Base-by-base conservation (phyloP, 2,113 vertebrate genomes). In the Hemiprocne comata region DNA sequence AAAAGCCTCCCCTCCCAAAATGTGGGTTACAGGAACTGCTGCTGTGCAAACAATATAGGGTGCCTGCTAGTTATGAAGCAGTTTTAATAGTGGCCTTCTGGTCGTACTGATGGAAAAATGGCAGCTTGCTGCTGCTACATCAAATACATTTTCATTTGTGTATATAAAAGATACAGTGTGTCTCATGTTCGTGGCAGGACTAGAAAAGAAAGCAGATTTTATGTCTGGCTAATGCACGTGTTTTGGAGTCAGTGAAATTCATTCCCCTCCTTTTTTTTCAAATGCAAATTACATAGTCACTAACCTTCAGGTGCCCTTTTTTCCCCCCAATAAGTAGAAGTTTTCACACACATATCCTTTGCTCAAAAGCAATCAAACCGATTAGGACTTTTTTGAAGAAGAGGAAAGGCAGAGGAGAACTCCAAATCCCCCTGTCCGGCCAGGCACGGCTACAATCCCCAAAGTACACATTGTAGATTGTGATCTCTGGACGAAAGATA, bases 401-500 rank as follows among this genome's bases (percentile, higher is more conserved):
- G 51, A 66, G 25, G 19, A 65, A 87, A 80, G 4, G 21, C 48
- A 89, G 55, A 95, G 33, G 19, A 85, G 77, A 58, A 65, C 29
- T 76, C n/a, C 0, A 0, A 82, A 89, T 38, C 29, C 20, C 38
- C 31, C 42, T 25, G 78, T 58, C 75, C 14, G 3, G 67, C 60
- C 75, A 93, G 75, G 67, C 55, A 1, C 2, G 17, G 74, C 61
- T 77, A 42, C 69, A 93, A 36, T 80, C 20, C 64, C 67, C 57
- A 46, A 87, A 85, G 60, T 9, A 77, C 42, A 78, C 42, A 34
- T 1, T 40, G 84, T 17, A 87, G 81, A 78, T 67, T 91, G 64
- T 87, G 82, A 96, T 91, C 94, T 94, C 11, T 67, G 85, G 69
- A 96, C 91, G 38, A 96, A 96, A 95, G 85, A 80, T 55, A 96